These are phyloP conservation scores for Martes flavigula DNA, from an alignment of 2,797 vertebrate genomes.

Conservation along the genomic window DNA sequence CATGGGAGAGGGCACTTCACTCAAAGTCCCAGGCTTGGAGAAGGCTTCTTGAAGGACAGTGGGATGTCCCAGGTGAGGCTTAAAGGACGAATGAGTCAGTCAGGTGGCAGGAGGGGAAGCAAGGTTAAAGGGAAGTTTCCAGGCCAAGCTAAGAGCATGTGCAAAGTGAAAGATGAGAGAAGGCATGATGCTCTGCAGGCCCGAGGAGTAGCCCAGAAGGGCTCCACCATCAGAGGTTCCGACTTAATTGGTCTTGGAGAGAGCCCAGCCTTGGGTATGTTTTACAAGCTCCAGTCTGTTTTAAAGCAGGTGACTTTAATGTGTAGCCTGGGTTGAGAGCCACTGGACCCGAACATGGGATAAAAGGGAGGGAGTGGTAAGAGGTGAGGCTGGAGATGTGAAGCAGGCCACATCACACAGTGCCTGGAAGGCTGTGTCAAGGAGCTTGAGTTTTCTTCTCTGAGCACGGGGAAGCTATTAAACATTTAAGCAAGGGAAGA, in stretches of 20 bases:
- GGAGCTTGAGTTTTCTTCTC: background rate
- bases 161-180: background rate
- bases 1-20: background rate
- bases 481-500: background rate
- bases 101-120: background rate
- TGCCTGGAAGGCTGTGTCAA: background rate
- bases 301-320: slow-evolving; percentile 38
- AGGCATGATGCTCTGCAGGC: background rate
- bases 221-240: background rate
- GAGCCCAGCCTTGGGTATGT: background rate
- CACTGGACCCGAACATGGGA: background rate
- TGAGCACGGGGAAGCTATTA: background rate
- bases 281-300: background rate
- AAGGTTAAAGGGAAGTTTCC: background rate
- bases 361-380: slow-evolving; percentile 1
- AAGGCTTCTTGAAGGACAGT: background rate
- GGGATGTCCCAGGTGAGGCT: background rate
- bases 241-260: slow-evolving; percentile 7
- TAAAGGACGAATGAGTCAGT: background rate
- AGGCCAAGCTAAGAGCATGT: background rate
- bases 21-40: background rate
- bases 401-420: background rate
- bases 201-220: background rate
- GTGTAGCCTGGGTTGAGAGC: background rate
- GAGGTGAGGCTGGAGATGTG: background rate